Evolutionary conservation across 1,140 invertebrate species (phyloP).

Genomic region (Chironomus tepperi): DNA sequence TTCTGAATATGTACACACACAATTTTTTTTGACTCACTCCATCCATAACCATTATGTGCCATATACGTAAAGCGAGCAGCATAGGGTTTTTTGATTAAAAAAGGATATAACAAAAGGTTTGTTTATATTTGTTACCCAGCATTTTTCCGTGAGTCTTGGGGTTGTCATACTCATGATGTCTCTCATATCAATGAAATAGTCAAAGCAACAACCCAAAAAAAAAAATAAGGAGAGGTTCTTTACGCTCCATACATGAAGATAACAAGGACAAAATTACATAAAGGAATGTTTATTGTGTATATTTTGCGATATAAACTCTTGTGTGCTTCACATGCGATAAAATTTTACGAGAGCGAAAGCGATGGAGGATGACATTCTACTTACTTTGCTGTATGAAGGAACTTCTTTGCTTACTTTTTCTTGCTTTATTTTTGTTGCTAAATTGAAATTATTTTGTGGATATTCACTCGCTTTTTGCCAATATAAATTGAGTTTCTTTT

Average conservation of each 20-base stretch:
- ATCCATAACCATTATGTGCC: background rate
- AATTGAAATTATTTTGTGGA: too few species aligned
- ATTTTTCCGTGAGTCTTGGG: background rate
- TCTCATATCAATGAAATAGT: background rate
- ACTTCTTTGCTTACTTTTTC: background rate
- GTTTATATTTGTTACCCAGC: constrained; percentile 19
- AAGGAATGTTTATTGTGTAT: constrained; percentile 14
- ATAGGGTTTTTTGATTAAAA: constrained; percentile 18
- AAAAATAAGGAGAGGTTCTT: background rate
- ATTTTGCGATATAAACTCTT: constrained; percentile 8
- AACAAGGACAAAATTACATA: constrained; percentile 13
- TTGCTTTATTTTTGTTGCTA: background rate
- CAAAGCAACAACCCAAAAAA: background rate
- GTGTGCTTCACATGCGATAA: background rate
- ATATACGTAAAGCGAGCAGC: background rate
- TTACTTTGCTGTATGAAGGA: background rate
- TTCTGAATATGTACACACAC: background rate
- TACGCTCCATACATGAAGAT: background rate
- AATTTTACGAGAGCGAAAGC: background rate
- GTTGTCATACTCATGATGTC: background rate
- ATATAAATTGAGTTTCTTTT: too few species aligned
- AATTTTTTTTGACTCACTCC: background rate
- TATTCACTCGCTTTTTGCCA: too few species aligned
- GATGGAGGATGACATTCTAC: background rate
- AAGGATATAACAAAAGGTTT: constrained; percentile 24